Percentiles rank a stretch among this genome's conserved stretches.
These are phyloP conservation scores for Apis dorsata DNA, from an alignment of 1,140 invertebrate genomes.

Conservation along the genomic window DNA sequence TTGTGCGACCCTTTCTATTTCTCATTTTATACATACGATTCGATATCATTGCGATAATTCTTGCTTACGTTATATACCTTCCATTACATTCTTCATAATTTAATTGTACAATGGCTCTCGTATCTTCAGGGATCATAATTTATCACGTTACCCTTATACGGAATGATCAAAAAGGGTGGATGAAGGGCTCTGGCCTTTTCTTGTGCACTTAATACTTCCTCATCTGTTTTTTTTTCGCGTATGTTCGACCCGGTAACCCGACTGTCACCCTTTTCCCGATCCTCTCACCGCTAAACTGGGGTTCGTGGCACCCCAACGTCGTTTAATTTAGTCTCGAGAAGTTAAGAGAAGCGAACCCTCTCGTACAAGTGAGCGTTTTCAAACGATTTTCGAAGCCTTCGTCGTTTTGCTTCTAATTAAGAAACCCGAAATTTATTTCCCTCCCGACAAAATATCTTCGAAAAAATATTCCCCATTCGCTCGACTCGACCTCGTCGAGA, in stretches of 20 bases:
- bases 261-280: conserved; percentile 20
- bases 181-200: conserved; percentile 36
- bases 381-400: conserved; percentile 37
- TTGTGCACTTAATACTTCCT: conserved; percentile 42
- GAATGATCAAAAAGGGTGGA: conserved; percentile 32
- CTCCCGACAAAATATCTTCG: neutral
- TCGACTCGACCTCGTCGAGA: too few relatives aligned
- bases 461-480: too few relatives aligned
- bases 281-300: conserved; percentile 45
- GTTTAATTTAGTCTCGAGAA: conserved; percentile 53
- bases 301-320: conserved; percentile 53
- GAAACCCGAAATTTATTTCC: neutral
- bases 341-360: conserved; percentile 19
- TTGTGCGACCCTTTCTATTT: too few relatives aligned
- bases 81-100: too few relatives aligned
- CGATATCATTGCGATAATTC: too few relatives aligned
- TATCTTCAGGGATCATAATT: too few relatives aligned
- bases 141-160: conserved; percentile 15
- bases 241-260: conserved; percentile 40
- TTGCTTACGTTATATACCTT: too few relatives aligned
- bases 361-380: conserved; percentile 8
- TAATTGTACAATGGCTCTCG: too few relatives aligned
- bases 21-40: too few relatives aligned
- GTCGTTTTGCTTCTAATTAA: neutral
- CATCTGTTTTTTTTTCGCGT: conserved; percentile 12